A percentile compares a stretch with the other conserved stretches of the same genome.
These are phyloP conservation scores for Cryptocephalus primarius DNA, from an alignment of 2,888 invertebrate genomes.

Conservation along the genomic window DNA sequence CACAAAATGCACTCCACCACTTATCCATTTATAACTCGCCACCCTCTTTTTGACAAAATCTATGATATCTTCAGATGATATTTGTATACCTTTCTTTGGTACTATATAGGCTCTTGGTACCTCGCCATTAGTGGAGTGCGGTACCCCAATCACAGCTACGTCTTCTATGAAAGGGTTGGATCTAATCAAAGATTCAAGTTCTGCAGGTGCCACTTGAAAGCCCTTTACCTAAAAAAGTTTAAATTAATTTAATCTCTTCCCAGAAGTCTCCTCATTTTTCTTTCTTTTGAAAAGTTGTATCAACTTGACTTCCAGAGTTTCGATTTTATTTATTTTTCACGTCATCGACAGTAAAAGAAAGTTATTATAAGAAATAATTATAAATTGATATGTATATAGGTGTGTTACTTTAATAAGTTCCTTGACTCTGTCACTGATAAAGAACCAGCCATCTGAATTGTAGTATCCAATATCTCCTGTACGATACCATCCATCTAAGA, in stretches of 20 bases:
- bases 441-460: slow-evolving; percentile 54
- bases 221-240: too few relatives aligned
- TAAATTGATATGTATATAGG: too few relatives aligned
- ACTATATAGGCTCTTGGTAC: slow-evolving; percentile 66
- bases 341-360: too few relatives aligned
- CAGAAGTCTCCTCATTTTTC: too few relatives aligned
- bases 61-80: slow-evolving; percentile 46
- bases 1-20: slow-evolving; percentile 41
- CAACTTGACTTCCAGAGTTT: too few relatives aligned
- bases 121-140: slow-evolving; percentile 58
- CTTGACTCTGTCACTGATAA: slow-evolving; percentile 66
- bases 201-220: slow-evolving; percentile 69
- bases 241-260: too few relatives aligned
- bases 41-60: slow-evolving; percentile 56
- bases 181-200: slow-evolving; percentile 64
- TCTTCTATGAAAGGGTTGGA: slow-evolving; percentile 65
- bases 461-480: slow-evolving; percentile 50
- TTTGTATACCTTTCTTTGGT: slow-evolving; percentile 34
- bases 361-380: too few relatives aligned
- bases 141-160: slow-evolving; percentile 72
- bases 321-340: too few relatives aligned
- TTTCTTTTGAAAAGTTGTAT: too few relatives aligned
- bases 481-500: slow-evolving; percentile 66
- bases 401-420: slow-evolving; percentile 62
- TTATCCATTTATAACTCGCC: slow-evolving; percentile 62